Evolutionary conservation across 2,888 invertebrate genomes (phyloP).

Genomic region (Parnassius apollo): DNA sequence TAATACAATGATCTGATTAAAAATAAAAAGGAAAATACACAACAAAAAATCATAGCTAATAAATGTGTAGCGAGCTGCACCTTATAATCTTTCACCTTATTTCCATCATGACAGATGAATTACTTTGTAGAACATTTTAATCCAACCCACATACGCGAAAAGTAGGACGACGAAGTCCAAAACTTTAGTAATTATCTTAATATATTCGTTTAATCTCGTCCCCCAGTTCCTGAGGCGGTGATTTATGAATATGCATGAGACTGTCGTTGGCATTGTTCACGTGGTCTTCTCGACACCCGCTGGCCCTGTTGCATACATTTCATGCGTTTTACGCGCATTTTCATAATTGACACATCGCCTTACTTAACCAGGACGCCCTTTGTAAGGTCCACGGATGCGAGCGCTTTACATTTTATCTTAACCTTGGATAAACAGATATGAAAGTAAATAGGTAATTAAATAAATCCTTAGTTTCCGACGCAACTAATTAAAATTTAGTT

Average conservation of each 20-base stretch:
- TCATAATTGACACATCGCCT: constrained; percentile 51
- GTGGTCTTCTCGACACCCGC: constrained; percentile 30
- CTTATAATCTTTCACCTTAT: too few relatives aligned
- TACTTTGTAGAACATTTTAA: constrained; percentile 4
- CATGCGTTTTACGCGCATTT: constrained; percentile 48
- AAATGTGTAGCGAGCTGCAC: too few relatives aligned
- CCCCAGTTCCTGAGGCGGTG: constrained; percentile 3
- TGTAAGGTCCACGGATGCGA: constrained; percentile 22
- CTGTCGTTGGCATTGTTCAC: constrained; percentile 38
- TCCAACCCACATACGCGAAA: background rate
- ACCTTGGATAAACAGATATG: too few relatives aligned
- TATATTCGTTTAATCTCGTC: constrained; percentile 1
- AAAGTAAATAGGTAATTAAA: too few relatives aligned
- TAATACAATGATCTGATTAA: too few relatives aligned
- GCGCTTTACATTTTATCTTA: background rate
- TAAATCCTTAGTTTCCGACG: too few relatives aligned
- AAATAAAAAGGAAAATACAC: too few relatives aligned
- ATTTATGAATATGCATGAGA: constrained; percentile 21
- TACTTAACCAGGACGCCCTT: constrained; percentile 36
- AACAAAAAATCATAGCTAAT: too few relatives aligned
- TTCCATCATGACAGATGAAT: background rate
- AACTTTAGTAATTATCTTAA: background rate
- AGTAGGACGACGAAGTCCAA: constrained; percentile 3
- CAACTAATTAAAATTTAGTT: too few relatives aligned
- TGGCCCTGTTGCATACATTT: constrained; percentile 55